Base-by-base conservation (phyloP, 2,888 invertebrate genomes). In the Sesamia inferens region DNA sequence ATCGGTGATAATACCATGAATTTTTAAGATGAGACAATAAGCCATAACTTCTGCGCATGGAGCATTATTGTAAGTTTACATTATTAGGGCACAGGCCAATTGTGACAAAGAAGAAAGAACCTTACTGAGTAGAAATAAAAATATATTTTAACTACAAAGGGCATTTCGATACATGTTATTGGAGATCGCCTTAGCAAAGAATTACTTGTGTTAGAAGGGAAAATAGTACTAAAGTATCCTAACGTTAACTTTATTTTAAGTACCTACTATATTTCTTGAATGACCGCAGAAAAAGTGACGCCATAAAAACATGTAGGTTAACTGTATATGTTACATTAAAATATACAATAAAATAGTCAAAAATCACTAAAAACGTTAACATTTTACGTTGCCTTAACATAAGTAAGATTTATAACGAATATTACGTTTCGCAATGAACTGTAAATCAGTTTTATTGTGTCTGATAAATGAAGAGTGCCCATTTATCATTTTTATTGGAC, bases 381-480 rank as follows among this genome's bases (percentile, higher is more conserved):
- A 54, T 77, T 82, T 82, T 72, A 82, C 71, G 71, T 66, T 57
- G 31, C 58, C 67, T 64, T 64, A 77, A 79, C 76, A 73, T 76
- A 68, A 68, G 55, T 31, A 44, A 76, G 80, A 86, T 87, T 85
- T 85, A 87, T 73, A 69, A 71, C 68, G 11, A 62, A 58, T 68
- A 44, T 67, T 70, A 70, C 16, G 67, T 84, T 82, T 81, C 47
- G 70, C 83, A 78, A 81, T 65, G 24, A 69, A 79, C 74, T 78
- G 74, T 86, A 85, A 84, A 86, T 85, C 78, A 78, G 68, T 77
- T 86, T 80, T 82, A 86, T 47, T 73, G 75, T 80, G 16, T 78
- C 47, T 70, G 55, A 78, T 79, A 74, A 83, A 79, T 74, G 31
- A 47, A 66, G 39, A 44, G 55, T 44, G 22, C 10, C 48, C 19